Percentiles rank a stretch among this genome's conserved stretches.
phyloP scores from a whole-genome alignment of 2,888 invertebrate species.

The Ectropis crepuscularia region DNA sequence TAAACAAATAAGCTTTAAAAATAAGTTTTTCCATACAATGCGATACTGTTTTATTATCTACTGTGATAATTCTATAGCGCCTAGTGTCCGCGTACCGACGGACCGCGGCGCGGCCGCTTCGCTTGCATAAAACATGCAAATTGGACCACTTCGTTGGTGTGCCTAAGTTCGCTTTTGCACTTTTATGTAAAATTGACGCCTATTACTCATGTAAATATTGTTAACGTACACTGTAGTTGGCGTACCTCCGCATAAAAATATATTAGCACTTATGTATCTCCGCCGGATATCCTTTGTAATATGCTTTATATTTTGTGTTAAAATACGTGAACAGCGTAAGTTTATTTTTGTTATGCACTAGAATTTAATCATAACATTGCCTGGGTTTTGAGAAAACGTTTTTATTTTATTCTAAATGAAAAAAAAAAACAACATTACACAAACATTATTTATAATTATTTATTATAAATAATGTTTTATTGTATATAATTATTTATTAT shows the following conservation, averaged over 20 bases:
- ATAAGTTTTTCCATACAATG: too few relatives aligned
- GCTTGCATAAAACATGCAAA: constrained; percentile 83
- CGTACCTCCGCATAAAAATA: constrained; percentile 52
- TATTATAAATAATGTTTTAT: too few relatives aligned
- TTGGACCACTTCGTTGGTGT: constrained; percentile 76
- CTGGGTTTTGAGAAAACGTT: too few relatives aligned
- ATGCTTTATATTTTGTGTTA: constrained; percentile 16
- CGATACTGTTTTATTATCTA: too few relatives aligned
- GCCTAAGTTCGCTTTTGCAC: constrained; percentile 79
- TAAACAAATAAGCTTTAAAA: too few relatives aligned
- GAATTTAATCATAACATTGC: background rate
- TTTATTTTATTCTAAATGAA: too few relatives aligned
- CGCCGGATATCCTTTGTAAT: constrained; percentile 32
- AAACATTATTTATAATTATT: too few relatives aligned
- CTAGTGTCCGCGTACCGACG: constrained; percentile 55
- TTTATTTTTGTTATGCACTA: background rate
- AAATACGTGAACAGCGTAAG: constrained; percentile 12
- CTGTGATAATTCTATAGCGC: background rate
- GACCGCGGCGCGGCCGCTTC: constrained; percentile 72
- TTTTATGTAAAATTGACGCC: constrained; percentile 79
- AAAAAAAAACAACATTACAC: too few relatives aligned
- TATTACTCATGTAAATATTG: constrained; percentile 81
- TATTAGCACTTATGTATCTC: constrained; percentile 49
- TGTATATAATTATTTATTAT: too few relatives aligned
- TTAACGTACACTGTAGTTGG: constrained; percentile 64